Base-by-base conservation (phyloP, 2,113 vertebrate species). In the Nyctereutes procyonoides region DNA sequence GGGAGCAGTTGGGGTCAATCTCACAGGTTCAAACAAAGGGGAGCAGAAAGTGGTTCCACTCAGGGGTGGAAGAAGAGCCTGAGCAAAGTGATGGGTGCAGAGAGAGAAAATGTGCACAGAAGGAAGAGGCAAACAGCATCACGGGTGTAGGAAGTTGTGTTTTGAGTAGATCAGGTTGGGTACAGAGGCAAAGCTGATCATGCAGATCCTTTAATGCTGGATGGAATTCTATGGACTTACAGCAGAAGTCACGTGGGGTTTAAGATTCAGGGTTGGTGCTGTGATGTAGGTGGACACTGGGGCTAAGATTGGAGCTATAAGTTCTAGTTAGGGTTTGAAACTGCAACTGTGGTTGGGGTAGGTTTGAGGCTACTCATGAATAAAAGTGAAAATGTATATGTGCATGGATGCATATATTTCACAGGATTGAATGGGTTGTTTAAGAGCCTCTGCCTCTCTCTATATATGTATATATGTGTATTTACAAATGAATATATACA, bases 391-490 rank as follows among this genome's bases (percentile, higher is more conserved):
- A 8, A 56, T 32, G 5, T 30, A 2, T 56, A 12, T 51, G 15
- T 77, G 14, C 35, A 11, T 38, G 10, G 28, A 88, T 79, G 26
- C 12, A 35, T 67, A 69, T 3, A 69, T 89, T 77, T 80, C 48
- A 88, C 32, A 83, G 16, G n/a, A 43, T n/a, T 32, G 48, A 67
- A 6, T 69, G n/a, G 14, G 8, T 38, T 90, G 2, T 74, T 76
- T 86, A 85, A 92, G 17, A 93, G 22, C 4, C 0, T 26, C 1
- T 26, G 6, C 58, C 38, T 8, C 28, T 38, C 17, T 76, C 48
- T 65, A 8, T 62, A 1, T 60, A 0, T 51, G 0, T 55, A 12
- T 26, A 15, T 43, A 5, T 60, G 2, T 69, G 2, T 53, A 6
- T 43, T 3, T 24, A 0, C 22, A 3, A 30, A 1, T 80, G 7